phyloP scores from a whole-genome alignment of 2,888 invertebrate species.

The Sclerodermus sp. region DNA sequence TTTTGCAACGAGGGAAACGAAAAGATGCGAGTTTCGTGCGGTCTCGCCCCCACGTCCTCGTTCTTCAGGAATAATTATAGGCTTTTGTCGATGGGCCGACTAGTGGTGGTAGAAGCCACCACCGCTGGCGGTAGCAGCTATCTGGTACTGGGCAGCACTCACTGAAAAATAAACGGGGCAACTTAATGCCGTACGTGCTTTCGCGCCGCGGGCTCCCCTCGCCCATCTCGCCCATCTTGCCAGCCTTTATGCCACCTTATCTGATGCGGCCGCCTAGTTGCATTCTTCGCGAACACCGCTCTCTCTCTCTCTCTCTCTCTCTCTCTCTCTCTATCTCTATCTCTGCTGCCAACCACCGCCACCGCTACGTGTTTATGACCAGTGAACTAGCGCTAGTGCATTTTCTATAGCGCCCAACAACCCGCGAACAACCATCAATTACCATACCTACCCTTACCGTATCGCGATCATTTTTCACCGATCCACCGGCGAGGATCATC shows the following conservation, averaged over 20 bases:
- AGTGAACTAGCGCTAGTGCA: no score
- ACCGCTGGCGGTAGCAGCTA: conserved; percentile 27
- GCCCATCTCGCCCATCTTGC: conserved; percentile 5
- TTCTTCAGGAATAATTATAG: conserved; percentile 37
- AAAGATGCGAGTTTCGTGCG: background rate
- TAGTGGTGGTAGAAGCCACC: conserved; percentile 4
- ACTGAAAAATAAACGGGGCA: conserved; percentile 43
- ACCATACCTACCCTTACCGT: no score
- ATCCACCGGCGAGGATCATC: no score
- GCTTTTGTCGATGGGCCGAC: background rate
- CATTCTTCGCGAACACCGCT: no score
- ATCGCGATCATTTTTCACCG: no score
- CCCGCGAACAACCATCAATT: no score
- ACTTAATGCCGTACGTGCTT: conserved; percentile 22
- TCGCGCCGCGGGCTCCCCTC: conserved; percentile 6
- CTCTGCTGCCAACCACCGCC: no score
- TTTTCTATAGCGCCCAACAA: no score
- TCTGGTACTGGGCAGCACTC: conserved; percentile 18
- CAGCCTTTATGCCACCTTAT: conserved; percentile 25
- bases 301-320: no score
- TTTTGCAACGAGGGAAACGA: no score
- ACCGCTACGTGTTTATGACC: no score
- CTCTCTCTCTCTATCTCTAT: no score
- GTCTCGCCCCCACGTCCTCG: conserved; percentile 27
- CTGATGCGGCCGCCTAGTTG: conserved; percentile 31